Evolutionary conservation across 1,140 invertebrate species (phyloP).

Genomic region (Brachionus angularis): DNA sequence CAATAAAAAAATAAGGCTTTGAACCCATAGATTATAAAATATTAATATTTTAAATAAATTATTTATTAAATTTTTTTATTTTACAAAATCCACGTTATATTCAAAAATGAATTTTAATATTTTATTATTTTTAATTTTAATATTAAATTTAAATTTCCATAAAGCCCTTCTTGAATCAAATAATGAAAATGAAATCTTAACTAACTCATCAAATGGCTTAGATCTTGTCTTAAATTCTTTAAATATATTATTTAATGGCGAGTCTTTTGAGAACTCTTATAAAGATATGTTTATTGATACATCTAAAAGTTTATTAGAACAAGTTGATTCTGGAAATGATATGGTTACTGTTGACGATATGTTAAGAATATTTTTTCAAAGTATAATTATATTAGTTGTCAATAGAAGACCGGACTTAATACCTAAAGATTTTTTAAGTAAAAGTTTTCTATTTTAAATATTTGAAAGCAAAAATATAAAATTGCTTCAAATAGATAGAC

Average conservation of each 20-base stretch:
- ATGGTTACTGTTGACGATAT: constrained; percentile 27
- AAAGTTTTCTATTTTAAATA: not conserved
- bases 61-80: no score
- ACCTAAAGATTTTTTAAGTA: constrained; percentile 22
- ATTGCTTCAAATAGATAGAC: not conserved
- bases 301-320: not conserved
- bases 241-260: not conserved
- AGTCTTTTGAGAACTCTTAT: not conserved
- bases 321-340: constrained; percentile 7
- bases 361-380: constrained; percentile 23
- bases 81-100: no score
- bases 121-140: no score
- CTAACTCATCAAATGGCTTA: not conserved
- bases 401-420: constrained; percentile 13
- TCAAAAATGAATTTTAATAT: no score
- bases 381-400: constrained; percentile 4
- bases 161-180: no score
- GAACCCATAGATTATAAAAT: no score
- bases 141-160: no score
- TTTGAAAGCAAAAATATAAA: not conserved
- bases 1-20: no score
- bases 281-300: constrained; percentile 39
- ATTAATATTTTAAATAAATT: no score
- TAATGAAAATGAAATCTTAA: not conserved
- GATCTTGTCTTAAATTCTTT: constrained; percentile 10